These are phyloP conservation scores for Hirtodrosophila trivittata DNA, from an alignment of 2,888 invertebrate genomes.

Conservation along the genomic window DNA sequence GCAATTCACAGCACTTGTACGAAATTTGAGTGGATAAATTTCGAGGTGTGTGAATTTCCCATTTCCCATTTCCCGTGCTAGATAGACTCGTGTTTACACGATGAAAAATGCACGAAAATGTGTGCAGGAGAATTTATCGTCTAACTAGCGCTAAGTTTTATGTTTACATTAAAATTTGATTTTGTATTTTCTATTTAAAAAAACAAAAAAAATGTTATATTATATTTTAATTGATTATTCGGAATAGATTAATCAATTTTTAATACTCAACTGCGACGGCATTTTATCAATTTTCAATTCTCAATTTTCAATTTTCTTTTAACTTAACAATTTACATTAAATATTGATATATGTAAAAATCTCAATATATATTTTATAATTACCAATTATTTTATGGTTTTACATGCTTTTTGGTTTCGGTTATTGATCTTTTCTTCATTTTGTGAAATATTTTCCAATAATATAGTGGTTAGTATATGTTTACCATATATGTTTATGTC, in stretches of 20 bases:
- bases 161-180: slow-evolving; percentile 29
- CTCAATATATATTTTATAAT: slow-evolving; percentile 13
- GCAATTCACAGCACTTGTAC: too few relatives aligned
- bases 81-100: too few relatives aligned
- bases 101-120: too few relatives aligned
- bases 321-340: slow-evolving; percentile 37
- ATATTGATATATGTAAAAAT: slow-evolving; percentile 25
- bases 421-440: not conserved
- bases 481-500: too few relatives aligned
- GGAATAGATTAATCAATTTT: slow-evolving; percentile 26
- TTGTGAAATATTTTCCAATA: slow-evolving; percentile 11
- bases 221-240: slow-evolving; percentile 26
- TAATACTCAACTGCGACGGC: slow-evolving; percentile 53
- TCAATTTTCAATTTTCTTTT: too few relatives aligned
- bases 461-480: not conserved
- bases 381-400: slow-evolving; percentile 16
- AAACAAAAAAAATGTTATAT: slow-evolving; percentile 3
- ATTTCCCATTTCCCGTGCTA: too few relatives aligned
- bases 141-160: slow-evolving; percentile 1
- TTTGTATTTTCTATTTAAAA: slow-evolving; percentile 24
- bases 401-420: slow-evolving; percentile 2
- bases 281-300: slow-evolving; percentile 18
- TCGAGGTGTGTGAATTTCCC: too few relatives aligned
- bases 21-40: too few relatives aligned
- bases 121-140: not conserved